These are phyloP conservation scores for Platichthys flesus DNA, from an alignment of 2,113 vertebrate genomes.

Conservation along the genomic window DNA sequence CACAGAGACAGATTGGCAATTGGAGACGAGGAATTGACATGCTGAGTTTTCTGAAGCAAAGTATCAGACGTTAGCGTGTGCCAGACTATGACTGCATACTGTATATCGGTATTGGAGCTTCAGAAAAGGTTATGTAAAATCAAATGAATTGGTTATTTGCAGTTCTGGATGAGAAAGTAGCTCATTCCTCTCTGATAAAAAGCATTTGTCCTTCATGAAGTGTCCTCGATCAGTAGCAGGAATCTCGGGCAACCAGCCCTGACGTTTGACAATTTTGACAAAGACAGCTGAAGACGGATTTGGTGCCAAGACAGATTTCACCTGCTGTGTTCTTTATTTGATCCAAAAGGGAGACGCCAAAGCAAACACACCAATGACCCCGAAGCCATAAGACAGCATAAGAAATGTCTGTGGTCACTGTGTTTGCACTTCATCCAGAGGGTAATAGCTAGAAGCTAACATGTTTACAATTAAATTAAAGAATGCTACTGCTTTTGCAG, in stretches of 20 bases:
- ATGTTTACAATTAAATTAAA: no score
- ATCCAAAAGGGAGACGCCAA: not conserved
- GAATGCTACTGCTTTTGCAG: no score
- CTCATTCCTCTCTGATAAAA: no score
- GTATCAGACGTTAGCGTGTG: conserved; percentile 23
- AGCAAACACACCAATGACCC: not conserved
- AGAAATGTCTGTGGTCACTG: no score
- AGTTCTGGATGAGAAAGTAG: conserved; percentile 14
- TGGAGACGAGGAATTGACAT: conserved; percentile 36
- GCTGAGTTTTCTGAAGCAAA: not conserved
- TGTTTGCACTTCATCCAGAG: no score
- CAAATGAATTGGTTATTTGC: conserved; percentile 32
- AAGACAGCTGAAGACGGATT: not conserved
- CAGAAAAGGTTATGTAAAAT: conserved; percentile 4
- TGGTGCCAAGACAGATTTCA: not conserved
- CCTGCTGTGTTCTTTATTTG: not conserved
- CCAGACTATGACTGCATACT: conserved; percentile 3
- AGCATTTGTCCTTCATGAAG: no score
- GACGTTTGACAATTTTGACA: conserved; percentile 12
- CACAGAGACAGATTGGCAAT: conserved; percentile 56
- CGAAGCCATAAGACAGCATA: not conserved
- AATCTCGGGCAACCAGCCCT: not conserved
- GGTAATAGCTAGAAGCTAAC: no score
- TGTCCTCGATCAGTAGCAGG: no score
- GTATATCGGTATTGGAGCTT: no score